These are phyloP conservation scores for Tauraco erythrolophus DNA, from an alignment of 2,113 vertebrate species.

Conservation along the genomic window DNA sequence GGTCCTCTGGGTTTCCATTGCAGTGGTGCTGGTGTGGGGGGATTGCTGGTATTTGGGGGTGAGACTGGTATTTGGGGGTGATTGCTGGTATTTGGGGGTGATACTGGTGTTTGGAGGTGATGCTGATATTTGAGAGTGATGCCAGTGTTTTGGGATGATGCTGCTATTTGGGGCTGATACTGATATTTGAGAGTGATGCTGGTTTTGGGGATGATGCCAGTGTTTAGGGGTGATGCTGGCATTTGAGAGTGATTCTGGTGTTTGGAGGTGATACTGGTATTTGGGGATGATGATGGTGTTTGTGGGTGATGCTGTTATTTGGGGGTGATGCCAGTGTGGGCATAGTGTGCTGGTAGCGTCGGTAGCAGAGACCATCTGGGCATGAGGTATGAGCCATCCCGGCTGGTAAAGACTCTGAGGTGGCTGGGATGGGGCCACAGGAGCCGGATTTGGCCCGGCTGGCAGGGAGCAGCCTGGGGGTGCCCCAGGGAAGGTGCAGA, in stretches of 20 bases:
- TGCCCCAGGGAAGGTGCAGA: accelerated
- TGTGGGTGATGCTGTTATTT: background rate
- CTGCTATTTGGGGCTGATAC: too few species aligned
- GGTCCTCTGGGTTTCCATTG: too few species aligned
- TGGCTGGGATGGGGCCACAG: accelerated
- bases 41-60: too few species aligned
- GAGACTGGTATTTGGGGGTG: too few species aligned
- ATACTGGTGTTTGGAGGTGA: background rate
- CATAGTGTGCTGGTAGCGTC: too few species aligned
- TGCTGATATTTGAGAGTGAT: background rate
- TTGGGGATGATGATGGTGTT: background rate
- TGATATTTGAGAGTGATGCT: background rate
- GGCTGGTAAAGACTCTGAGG: accelerated
- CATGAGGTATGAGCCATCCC: background rate
- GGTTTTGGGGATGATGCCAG: background rate
- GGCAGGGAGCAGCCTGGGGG: background rate
- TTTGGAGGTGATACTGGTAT: background rate
- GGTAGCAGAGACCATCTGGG: accelerated
- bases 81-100: background rate
- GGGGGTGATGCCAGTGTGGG: accelerated
- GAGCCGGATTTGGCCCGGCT: background rate
- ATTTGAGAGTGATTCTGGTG: accelerated
- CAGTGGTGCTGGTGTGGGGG: background rate
- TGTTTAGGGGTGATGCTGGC: accelerated
- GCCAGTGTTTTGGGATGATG: background rate